Percentiles rank a stretch among this genome's conserved stretches.
phyloP scores from a whole-genome alignment of 2,888 invertebrate genomes.

The Stomorhina lunata region DNA sequence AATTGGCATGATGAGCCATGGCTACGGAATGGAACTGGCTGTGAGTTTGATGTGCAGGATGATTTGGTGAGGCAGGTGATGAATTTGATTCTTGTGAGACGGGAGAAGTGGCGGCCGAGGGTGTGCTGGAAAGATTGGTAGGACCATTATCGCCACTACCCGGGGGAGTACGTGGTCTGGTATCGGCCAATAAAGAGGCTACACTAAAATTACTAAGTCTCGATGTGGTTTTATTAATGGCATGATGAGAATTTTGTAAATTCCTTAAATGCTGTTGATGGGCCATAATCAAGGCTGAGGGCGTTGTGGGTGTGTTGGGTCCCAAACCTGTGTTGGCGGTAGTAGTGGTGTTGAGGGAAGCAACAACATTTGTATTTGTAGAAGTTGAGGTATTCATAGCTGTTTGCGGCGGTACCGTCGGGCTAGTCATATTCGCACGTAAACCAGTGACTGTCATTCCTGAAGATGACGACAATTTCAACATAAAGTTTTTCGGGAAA shows the following conservation, averaged over 20 bases:
- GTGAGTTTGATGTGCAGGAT: conserved; percentile 46
- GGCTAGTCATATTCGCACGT: conserved; percentile 83
- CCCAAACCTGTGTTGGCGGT: conserved; percentile 50
- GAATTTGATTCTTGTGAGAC: conserved; percentile 74
- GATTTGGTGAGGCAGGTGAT: conserved; percentile 71
- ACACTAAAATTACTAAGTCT: conserved; percentile 91
- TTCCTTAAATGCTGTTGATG: conserved; percentile 73
- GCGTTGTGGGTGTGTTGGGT: conserved; percentile 71
- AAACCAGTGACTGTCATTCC: conserved; percentile 84
- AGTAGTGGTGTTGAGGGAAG: conserved; percentile 61
- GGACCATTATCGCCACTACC: conserved; percentile 66
- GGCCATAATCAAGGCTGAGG: conserved; percentile 74
- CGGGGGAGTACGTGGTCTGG: conserved; percentile 82
- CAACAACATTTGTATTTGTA: conserved; percentile 65
- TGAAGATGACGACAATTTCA: conserved; percentile 78
- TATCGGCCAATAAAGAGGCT: conserved; percentile 91
- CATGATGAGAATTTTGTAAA: conserved; percentile 72
- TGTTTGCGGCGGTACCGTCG: conserved; percentile 81
- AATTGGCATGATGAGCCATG: conserved; percentile 76
- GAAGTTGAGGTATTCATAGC: conserved; percentile 71
- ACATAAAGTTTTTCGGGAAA: conserved; percentile 74
- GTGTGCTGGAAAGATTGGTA: conserved; percentile 77
- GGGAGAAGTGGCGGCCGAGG: conserved; percentile 75
- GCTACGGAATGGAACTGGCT: conserved; percentile 70
- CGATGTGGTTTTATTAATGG: conserved; percentile 82